phyloP scores from a whole-genome alignment of 2,888 invertebrate genomes.

The Noctua pronuba region DNA sequence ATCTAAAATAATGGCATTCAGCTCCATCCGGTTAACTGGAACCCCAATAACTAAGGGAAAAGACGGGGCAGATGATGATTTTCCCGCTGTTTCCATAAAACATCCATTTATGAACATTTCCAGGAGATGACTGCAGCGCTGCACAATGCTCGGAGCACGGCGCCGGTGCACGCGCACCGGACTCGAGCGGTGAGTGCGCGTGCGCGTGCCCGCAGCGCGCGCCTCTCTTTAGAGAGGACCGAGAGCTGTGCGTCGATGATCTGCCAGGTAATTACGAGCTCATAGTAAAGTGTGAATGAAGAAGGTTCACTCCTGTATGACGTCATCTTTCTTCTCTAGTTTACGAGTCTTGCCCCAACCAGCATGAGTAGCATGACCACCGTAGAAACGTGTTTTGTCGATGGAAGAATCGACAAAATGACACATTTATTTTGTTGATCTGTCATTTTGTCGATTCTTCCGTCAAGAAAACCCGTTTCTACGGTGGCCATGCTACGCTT shows the following conservation, averaged over 20 bases:
- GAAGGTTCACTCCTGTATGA: neutral
- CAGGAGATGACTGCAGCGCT: conserved; percentile 84
- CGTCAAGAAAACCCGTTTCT: too few relatives aligned
- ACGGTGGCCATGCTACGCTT: too few relatives aligned
- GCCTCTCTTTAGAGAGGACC: conserved; percentile 95
- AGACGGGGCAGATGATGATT: neutral
- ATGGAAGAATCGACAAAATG: too few relatives aligned
- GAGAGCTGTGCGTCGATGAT: conserved; percentile 96
- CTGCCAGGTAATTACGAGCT: conserved; percentile 92
- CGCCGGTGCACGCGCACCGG: conserved; percentile 75
- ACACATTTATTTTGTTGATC: too few relatives aligned
- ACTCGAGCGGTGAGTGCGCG: conserved; percentile 88
- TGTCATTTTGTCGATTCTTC: too few relatives aligned
- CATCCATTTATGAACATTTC: conserved; percentile 63
- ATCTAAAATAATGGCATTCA: neutral
- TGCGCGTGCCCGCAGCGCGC: conserved; percentile 95
- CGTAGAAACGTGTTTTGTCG: too few relatives aligned
- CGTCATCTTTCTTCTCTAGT: neutral
- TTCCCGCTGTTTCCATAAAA: neutral
- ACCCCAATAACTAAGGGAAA: neutral
- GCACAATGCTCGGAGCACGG: conserved; percentile 85
- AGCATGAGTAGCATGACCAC: too few relatives aligned
- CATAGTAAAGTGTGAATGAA: neutral
- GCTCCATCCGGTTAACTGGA: neutral
- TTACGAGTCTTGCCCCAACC: neutral